Conservation (phyloP, 2,797 vertebrate genomes). For the Lagorchestes hirsutus region DNA sequence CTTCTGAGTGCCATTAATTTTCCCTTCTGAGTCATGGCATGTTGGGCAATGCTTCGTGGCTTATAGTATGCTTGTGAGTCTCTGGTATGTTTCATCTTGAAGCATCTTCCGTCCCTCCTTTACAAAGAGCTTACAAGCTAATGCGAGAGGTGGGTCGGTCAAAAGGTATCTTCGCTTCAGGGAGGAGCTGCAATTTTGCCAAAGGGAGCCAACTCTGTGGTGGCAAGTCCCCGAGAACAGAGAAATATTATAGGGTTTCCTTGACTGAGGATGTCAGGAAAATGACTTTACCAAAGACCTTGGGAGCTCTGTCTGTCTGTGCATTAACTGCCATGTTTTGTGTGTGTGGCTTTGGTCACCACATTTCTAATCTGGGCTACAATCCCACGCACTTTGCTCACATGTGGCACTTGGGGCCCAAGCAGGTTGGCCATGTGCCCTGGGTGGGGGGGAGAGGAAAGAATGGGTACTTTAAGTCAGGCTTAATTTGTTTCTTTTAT, state of each 20-base stretch:
- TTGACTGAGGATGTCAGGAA: not conserved
- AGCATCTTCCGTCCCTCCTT: not conserved
- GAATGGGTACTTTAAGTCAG: not conserved
- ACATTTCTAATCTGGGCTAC: not conserved
- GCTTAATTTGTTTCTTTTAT: not conserved
- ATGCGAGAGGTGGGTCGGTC: not conserved
- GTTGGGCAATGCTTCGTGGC: not conserved
- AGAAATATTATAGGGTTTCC: not conserved
- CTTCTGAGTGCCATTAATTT: not conserved
- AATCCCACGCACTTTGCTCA: not conserved
- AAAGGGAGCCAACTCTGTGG: not conserved
- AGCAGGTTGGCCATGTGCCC: not conserved
- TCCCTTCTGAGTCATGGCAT: not conserved
- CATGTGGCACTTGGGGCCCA: not conserved
- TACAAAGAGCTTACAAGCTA: not conserved
- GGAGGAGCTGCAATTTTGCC: not conserved
- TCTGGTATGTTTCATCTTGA: not conserved
- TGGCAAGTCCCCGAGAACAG: not conserved
- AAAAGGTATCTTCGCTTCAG: not conserved
- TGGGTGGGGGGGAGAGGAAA: not conserved
- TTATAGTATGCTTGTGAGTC: not conserved
- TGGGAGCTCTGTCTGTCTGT: not conserved
- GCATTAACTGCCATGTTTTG: not conserved
- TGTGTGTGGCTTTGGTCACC: not conserved
- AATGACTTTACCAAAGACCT: not conserved